Base-by-base conservation (phyloP, 2,113 vertebrate genomes). In the Leucosticte australis region DNA sequence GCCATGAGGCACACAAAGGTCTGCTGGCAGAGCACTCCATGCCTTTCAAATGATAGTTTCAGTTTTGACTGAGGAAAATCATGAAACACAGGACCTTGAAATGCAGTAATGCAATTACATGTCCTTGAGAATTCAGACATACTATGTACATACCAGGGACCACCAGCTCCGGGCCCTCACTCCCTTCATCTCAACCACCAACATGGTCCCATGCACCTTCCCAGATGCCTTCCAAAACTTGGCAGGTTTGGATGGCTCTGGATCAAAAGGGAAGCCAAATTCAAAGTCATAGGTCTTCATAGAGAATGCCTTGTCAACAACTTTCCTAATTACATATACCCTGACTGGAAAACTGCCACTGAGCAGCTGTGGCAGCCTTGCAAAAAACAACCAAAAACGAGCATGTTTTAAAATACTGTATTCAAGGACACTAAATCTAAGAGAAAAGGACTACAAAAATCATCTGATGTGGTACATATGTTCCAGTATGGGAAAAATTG, bases 1-100 rank as follows among this genome's bases (percentile, higher is more conserved):
- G 55, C 50, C 10, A 10, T 0, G 0, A 3, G 80, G 44, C n/a
- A 73, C 47, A 12, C 0, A 1, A 20, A 68, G 33, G 11, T 37
- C 59, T 21, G 26, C 28, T 26, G 31, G 56, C 82, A 73, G 60
- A 80, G 15, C 20, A 26, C 49, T 41, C 52, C 31, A 4, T 13
- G 37, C 27, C 77, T 73, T 73, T 19, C 44, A 41, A 24, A 7
- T 1, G 6, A 50, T 1, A 0, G n/a, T 18, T 18, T 37, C 52
- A 30, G 22, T n/a, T 89, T 20, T 73, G 30, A 86, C 50, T n/a
- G 12, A 11, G 41, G 21, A 39, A 74, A 47, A 78, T 27, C 15
- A 6, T 0, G 9, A 65, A 59, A 64, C n/a, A 27, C 0, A 0
- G 47, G 47, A 79, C 17, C 23, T 33, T 44, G 39, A 59, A 85